phyloP scores from a whole-genome alignment of 1,140 invertebrate genomes.

The Trichonephila clavata region DNA sequence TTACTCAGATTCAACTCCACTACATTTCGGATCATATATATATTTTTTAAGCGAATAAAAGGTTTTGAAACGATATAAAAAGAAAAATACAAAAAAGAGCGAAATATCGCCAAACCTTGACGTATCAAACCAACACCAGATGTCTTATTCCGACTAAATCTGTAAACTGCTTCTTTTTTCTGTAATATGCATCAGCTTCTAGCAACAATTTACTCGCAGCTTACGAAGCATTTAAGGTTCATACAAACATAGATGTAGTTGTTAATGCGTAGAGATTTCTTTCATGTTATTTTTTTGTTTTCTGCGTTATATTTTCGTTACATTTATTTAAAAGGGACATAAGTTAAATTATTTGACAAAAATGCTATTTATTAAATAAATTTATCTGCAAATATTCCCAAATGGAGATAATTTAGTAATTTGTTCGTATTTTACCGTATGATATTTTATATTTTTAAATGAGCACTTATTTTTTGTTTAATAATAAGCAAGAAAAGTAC shows the following conservation, averaged over 20 bases:
- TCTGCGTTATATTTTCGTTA: no score
- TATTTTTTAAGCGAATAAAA: conserved; percentile 19
- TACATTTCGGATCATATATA: background rate
- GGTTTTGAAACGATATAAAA: background rate
- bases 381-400: no score
- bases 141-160: conserved; percentile 18
- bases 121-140: conserved; percentile 10
- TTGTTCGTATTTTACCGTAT: no score
- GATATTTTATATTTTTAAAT: no score
- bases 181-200: background rate
- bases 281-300: no score
- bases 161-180: background rate
- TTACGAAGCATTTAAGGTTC: background rate
- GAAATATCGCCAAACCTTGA: conserved; percentile 18
- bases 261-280: background rate
- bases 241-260: background rate
- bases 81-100: background rate
- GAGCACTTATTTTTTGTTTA: no score
- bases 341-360: no score
- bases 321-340: no score
- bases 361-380: no score
- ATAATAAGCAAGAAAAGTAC: no score
- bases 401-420: no score
- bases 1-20: background rate
- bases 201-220: background rate